Conservation (phyloP, 2,797 vertebrate genomes). For the Nyctalus aviator region DNA sequence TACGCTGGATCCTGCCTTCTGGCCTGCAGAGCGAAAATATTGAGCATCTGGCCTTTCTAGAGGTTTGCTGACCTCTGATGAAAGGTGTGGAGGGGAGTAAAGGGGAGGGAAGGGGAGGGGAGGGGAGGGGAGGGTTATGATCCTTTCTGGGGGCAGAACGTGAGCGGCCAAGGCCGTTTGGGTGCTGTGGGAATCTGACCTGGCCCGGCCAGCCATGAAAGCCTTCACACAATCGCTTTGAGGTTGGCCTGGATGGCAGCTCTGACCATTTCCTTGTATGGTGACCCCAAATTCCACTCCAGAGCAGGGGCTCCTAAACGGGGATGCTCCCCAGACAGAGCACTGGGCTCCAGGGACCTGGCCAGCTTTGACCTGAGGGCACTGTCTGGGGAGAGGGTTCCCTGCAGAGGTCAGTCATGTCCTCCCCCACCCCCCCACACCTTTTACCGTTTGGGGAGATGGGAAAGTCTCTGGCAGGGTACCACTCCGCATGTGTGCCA, state of each 20-base stretch:
- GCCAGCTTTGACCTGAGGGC: not conserved
- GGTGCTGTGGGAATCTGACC: not conserved
- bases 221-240: not conserved
- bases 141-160: not conserved
- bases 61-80: not conserved
- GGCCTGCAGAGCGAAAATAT: slow-evolving; percentile 29
- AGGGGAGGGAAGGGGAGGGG: no score
- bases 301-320: not conserved
- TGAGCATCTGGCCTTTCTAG: slow-evolving; percentile 29
- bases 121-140: not conserved
- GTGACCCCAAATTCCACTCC: not conserved
- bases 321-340: not conserved
- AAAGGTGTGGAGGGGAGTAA: not conserved
- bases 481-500: no score
- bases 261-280: not conserved
- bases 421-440: not conserved
- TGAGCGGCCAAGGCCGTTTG: not conserved
- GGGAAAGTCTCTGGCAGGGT: not conserved
- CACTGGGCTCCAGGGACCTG: not conserved
- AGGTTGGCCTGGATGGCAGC: not conserved
- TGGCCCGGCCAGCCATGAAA: not conserved
- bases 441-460: not conserved
- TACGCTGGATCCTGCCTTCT: not conserved
- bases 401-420: not conserved
- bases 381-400: not conserved